These are phyloP conservation scores for Hypothenemus hampei DNA, from an alignment of 1,140 invertebrate genomes.

Conservation along the genomic window DNA sequence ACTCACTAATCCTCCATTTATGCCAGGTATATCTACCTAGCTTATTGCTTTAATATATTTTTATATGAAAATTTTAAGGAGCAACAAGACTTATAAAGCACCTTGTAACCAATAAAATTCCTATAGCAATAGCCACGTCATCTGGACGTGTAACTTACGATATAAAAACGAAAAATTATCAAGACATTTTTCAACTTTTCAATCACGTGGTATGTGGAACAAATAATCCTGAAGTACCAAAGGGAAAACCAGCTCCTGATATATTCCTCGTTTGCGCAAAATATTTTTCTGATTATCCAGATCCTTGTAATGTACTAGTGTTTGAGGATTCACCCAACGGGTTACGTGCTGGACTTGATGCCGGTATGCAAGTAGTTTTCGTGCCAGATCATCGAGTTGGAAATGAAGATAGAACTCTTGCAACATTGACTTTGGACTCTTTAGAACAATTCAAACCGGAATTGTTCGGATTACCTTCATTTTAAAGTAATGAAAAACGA, in stretches of 20 bases:
- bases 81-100: slow-evolving; percentile 77
- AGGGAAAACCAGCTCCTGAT: slow-evolving; percentile 90
- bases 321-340: slow-evolving; percentile 88
- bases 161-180: slow-evolving; percentile 72
- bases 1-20: background rate
- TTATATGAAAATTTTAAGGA: too few relatives aligned
- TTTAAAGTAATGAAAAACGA: slow-evolving; percentile 2
- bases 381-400: slow-evolving; percentile 65
- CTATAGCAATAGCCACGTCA: slow-evolving; percentile 85
- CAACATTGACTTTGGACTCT: slow-evolving; percentile 63
- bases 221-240: slow-evolving; percentile 80
- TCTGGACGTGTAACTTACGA: slow-evolving; percentile 72
- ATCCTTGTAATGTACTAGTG: slow-evolving; percentile 64
- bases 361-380: slow-evolving; percentile 81
- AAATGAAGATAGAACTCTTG: slow-evolving; percentile 50
- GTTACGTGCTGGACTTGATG: slow-evolving; percentile 62
- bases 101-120: slow-evolving; percentile 69
- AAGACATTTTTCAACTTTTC: slow-evolving; percentile 69
- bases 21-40: background rate
- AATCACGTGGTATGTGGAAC: slow-evolving; percentile 79
- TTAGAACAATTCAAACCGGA: slow-evolving; percentile 72
- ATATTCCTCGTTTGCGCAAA: slow-evolving; percentile 83
- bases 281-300: slow-evolving; percentile 69
- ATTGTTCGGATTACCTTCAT: slow-evolving; percentile 61
- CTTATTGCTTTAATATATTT: too few relatives aligned